Percentiles rank a stretch among this genome's conserved stretches.
Evolutionary conservation across 2,113 vertebrate species (phyloP).

Genomic region (Oreochromis tanganicae): DNA sequence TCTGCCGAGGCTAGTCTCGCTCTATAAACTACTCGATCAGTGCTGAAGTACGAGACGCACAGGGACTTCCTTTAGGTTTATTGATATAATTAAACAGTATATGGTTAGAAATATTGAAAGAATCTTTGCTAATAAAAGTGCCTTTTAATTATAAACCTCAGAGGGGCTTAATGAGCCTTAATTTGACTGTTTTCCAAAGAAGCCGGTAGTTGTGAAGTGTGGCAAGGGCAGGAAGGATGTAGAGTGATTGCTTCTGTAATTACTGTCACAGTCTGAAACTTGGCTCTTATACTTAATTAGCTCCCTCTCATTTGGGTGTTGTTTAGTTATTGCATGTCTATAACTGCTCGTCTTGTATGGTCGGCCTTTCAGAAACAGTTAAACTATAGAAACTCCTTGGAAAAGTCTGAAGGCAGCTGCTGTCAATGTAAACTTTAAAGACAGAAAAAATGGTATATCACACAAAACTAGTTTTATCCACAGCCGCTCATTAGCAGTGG

Average conservation of each 20-base stretch:
- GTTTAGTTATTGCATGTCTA: slow-evolving; percentile 15
- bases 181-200: slow-evolving; percentile 65
- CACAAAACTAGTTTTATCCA: not conserved
- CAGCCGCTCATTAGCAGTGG: not conserved
- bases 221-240: slow-evolving; percentile 65
- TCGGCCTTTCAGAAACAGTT: not conserved
- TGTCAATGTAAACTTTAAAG: not conserved
- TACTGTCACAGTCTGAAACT: slow-evolving; percentile 62
- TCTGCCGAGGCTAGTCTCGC: not conserved
- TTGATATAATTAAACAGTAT: slow-evolving; percentile 49
- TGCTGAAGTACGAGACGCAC: not conserved
- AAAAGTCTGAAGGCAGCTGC: not conserved
- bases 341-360: not conserved
- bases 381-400: not conserved
- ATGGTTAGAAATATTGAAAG: slow-evolving; percentile 57
- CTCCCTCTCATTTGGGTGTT: slow-evolving; percentile 36
- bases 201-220: slow-evolving; percentile 59
- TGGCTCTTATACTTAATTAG: slow-evolving; percentile 46
- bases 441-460: not conserved
- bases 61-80: slow-evolving; percentile 41
- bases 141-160: slow-evolving; percentile 63
- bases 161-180: slow-evolving; percentile 61
- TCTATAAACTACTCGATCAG: slow-evolving; percentile 23
- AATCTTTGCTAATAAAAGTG: slow-evolving; percentile 47
- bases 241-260: slow-evolving; percentile 65